Percentiles rank a stretch among this genome's conserved stretches.
Conservation (phyloP, 2,797 vertebrate genomes). For the Enteromius fasciolatus region DNA sequence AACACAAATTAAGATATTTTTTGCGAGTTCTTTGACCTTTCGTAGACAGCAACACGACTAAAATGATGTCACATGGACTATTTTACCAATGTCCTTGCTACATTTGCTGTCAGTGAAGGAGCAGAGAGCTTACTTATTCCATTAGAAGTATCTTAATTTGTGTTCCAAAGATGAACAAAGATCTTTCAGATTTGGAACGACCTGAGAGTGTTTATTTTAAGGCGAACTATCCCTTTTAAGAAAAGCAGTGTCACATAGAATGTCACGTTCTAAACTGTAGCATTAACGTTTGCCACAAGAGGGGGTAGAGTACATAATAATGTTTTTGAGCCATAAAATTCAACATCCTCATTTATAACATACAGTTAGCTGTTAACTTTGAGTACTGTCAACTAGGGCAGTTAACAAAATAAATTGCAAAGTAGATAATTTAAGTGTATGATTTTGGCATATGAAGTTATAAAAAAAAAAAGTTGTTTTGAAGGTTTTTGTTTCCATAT, state of each 20-base stretch:
- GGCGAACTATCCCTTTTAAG: background rate
- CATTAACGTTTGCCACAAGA: slow-evolving; percentile 49
- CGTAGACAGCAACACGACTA: background rate
- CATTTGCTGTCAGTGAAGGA: no score
- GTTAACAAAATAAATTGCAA: no score
- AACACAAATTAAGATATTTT: background rate
- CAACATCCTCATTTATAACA: background rate
- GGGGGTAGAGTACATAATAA: slow-evolving; percentile 39
- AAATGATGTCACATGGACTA: no score
- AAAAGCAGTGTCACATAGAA: background rate
- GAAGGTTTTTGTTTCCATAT: no score
- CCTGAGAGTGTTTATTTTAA: background rate
- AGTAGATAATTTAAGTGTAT: background rate
- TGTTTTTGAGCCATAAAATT: background rate
- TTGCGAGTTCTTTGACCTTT: background rate
- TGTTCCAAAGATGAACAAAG: no score
- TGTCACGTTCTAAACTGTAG: slow-evolving; percentile 7
- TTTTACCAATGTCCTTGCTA: no score
- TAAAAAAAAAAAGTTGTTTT: background rate
- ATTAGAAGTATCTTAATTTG: no score
- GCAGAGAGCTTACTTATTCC: no score
- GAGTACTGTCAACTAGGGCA: background rate
- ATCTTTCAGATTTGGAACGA: background rate
- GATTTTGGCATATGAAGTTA: background rate
- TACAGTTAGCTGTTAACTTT: background rate